Conservation (phyloP, 2,797 vertebrate species). For the Alfaro cultratus region DNA sequence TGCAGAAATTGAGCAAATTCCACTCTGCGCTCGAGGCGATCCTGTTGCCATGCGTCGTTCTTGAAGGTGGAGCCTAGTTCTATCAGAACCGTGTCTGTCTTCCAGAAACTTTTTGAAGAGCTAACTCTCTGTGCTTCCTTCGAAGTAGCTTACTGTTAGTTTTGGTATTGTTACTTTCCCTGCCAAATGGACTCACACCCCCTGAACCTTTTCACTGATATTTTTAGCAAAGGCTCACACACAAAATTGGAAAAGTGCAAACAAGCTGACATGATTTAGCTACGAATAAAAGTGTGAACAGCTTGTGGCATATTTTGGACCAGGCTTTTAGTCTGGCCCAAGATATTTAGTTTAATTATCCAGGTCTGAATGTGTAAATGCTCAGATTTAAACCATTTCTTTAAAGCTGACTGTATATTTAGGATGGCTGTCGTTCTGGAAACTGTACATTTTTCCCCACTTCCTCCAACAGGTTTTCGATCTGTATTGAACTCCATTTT, state of each 20-base stretch:
- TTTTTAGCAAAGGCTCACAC: not conserved
- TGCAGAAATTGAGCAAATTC: conserved; percentile 33
- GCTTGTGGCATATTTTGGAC: not conserved
- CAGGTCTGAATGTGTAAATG: not conserved
- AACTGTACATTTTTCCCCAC: not conserved
- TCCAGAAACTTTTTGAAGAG: not conserved
- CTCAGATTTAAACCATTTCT: not conserved
- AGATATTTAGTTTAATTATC: not conserved
- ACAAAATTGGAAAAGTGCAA: not conserved
- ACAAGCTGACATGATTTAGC: not conserved
- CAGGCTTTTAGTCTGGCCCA: not conserved
- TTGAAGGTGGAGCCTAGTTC: not conserved
- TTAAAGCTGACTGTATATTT: not conserved
- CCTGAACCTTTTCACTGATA: not conserved
- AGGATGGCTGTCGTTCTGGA: not conserved
- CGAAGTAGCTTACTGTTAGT: not conserved
- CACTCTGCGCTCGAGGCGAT: not conserved
- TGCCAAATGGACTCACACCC: not conserved
- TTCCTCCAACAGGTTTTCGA: not conserved
- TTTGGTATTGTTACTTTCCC: not conserved
- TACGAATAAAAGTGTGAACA: not conserved
- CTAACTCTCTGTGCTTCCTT: not conserved
- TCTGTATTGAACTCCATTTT: not conserved
- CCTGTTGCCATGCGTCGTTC: not conserved
- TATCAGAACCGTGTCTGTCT: too few relatives aligned